phyloP scores from a whole-genome alignment of 2,888 invertebrate species.

The Nowickia ferox region DNA sequence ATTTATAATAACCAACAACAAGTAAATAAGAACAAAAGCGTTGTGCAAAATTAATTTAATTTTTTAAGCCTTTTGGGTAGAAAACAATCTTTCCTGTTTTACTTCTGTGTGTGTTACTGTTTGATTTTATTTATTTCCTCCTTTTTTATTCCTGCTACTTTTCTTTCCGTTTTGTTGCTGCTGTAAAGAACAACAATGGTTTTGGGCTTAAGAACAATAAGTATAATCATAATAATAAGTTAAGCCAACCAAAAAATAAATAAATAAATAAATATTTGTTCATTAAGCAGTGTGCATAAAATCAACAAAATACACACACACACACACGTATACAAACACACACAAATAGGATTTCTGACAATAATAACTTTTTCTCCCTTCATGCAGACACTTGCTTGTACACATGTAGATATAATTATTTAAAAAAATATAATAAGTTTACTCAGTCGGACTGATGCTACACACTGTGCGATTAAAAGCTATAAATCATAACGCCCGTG shows the following conservation, averaged over 20 bases:
- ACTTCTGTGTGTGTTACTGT: not conserved
- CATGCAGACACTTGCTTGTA: no score
- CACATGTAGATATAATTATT: conserved; percentile 1
- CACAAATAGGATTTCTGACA: not conserved
- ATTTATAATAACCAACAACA: conserved; percentile 30
- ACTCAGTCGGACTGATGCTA: not conserved
- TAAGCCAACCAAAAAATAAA: conserved; percentile 64
- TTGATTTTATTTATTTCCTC: not conserved
- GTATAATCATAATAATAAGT: conserved; percentile 53
- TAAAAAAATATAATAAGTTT: not conserved
- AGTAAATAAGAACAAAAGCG: conserved; percentile 11
- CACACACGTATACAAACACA: not conserved
- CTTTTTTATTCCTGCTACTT: conserved; percentile 25
- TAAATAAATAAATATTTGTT: conserved; percentile 68
- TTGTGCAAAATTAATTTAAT: not conserved
- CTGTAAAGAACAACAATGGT: conserved; percentile 74
- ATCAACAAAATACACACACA: conserved; percentile 36
- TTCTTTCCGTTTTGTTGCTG: conserved; percentile 56
- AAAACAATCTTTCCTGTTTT: conserved; percentile 11
- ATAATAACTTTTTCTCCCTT: not conserved
- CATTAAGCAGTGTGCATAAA: conserved; percentile 68
- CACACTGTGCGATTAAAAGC: not conserved
- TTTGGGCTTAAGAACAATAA: conserved; percentile 67
- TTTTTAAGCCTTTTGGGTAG: not conserved
- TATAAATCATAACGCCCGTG: not conserved